These are phyloP conservation scores for Xenentodon cancila DNA, from an alignment of 2,797 vertebrate genomes.

Conservation along the genomic window DNA sequence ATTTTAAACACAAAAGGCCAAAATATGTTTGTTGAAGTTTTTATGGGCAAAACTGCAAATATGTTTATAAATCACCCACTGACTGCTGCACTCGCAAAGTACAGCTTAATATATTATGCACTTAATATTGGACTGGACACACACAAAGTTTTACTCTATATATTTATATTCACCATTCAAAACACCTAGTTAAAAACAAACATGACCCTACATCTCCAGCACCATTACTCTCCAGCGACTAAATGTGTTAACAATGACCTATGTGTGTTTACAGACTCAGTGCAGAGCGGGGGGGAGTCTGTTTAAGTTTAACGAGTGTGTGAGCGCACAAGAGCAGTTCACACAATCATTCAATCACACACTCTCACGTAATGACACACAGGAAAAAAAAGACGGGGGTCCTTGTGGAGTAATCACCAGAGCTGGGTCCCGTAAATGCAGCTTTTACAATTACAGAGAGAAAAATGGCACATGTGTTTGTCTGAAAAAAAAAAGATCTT, in stretches of 20 bases:
- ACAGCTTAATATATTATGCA: neutral
- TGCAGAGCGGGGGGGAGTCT: slow-evolving; percentile 58
- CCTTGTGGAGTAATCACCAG: slow-evolving; percentile 69
- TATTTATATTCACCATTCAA: slow-evolving; percentile 58
- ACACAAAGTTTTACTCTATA: slow-evolving; percentile 11
- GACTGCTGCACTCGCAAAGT: slow-evolving; percentile 3
- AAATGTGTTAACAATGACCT: slow-evolving; percentile 65
- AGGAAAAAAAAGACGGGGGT: slow-evolving; percentile 18
- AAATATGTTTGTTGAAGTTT: neutral
- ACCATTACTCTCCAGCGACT: slow-evolving; percentile 59
- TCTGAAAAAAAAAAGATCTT: slow-evolving; percentile 12
- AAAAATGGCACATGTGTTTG: slow-evolving; percentile 15
- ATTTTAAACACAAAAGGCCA: neutral
- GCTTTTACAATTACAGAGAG: slow-evolving; percentile 66
- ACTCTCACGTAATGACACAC: slow-evolving; percentile 42
- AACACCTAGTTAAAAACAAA: slow-evolving; percentile 64
- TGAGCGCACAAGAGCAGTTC: slow-evolving; percentile 9
- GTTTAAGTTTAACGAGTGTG: slow-evolving; percentile 70
- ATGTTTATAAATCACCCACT: slow-evolving; percentile 3
- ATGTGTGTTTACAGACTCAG: slow-evolving; percentile 67
- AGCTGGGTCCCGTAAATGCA: slow-evolving; percentile 57
- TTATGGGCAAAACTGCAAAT: neutral
- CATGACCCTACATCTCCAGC: slow-evolving; percentile 50
- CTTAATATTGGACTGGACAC: neutral
- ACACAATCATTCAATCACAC: neutral